Evolutionary conservation across 2,113 vertebrate species (phyloP).

Genomic region (Pterophyllum scalare): DNA sequence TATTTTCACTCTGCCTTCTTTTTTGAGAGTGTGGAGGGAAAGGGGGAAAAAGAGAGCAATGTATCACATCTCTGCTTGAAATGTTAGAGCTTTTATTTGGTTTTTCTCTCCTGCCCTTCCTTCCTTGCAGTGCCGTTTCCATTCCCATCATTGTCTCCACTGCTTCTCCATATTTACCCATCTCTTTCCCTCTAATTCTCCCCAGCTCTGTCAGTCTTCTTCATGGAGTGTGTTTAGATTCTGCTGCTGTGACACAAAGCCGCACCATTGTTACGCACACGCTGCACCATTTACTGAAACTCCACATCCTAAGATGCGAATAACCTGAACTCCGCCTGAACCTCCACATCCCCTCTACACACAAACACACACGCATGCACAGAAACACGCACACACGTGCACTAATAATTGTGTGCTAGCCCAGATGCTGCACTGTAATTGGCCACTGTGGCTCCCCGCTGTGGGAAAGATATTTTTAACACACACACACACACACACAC

Average conservation of each 20-base stretch:
- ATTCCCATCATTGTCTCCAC: slow-evolving; percentile 42
- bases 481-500: slow-evolving; percentile 55
- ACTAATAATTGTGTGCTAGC: slow-evolving; percentile 72
- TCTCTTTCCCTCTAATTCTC: slow-evolving; percentile 55
- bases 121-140: slow-evolving; percentile 1
- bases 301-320: slow-evolving; percentile 67
- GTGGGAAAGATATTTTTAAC: slow-evolving; percentile 81
- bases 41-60: background rate
- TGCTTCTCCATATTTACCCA: slow-evolving; percentile 34
- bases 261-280: slow-evolving; percentile 32
- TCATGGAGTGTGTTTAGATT: slow-evolving; percentile 63
- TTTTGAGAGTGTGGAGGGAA: slow-evolving; percentile 9
- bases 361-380: slow-evolving; percentile 30
- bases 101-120: background rate
- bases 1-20: slow-evolving; percentile 2
- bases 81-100: slow-evolving; percentile 29
- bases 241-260: slow-evolving; percentile 66
- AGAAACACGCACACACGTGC: slow-evolving; percentile 44
- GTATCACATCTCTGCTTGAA: slow-evolving; percentile 28
- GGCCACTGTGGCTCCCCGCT: slow-evolving; percentile 78
- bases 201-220: slow-evolving; percentile 29
- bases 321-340: slow-evolving; percentile 75
- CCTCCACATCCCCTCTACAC: slow-evolving; percentile 39
- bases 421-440: slow-evolving; percentile 82
- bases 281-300: slow-evolving; percentile 56